Base-by-base conservation (phyloP, 2,888 invertebrate species). In the Helicoverpa assulta region DNA sequence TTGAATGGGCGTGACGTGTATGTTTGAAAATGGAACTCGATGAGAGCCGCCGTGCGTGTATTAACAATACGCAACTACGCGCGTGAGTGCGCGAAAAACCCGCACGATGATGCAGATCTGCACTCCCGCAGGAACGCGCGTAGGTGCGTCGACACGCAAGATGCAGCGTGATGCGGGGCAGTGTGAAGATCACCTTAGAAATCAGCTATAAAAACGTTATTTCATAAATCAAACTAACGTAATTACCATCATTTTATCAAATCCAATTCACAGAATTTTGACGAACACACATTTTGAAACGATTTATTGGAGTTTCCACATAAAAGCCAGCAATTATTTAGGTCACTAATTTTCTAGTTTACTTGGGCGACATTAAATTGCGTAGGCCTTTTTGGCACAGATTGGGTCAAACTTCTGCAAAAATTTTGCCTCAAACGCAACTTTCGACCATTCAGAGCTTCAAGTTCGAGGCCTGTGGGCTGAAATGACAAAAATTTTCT, bases 301-400 rank as follows among this genome's bases (percentile, higher is more conserved):
- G 40, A 51, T 60, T 57, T 69, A 78, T 63, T 51, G 7, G 18
- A 60, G 29, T 60, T 74, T 69, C 53, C 62, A 67, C 62, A 60
- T 52, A 26, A 54, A 12, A n/a, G 33, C 37, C 60, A 58, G 59
- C 37, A 72, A 78, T 65, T 72, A 78, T 72, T 69, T 56, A 65
- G 18, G 64, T 64, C 80, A 70, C 80, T 58, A 80, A 80, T 80
- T 78, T 80, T 72, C 72, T 73, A 80, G 56, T 80, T 73, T 68
- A 70, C 66, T 70, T 64, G 10, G 63, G 29, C 14, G 51, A 62
- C 58, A 67, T 55, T 21, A 60, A 80, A 81, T 67, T 73, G 68
- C 64, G 61, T 58, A 47, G 37, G 52, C 65, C 50, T 63, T 68
- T 65, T 73, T 37, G 53, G 19, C 37, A 52, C 53, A 76, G 66